phyloP scores from a whole-genome alignment of 2,113 vertebrate genomes.

The Ctenodactylus gundi region DNA sequence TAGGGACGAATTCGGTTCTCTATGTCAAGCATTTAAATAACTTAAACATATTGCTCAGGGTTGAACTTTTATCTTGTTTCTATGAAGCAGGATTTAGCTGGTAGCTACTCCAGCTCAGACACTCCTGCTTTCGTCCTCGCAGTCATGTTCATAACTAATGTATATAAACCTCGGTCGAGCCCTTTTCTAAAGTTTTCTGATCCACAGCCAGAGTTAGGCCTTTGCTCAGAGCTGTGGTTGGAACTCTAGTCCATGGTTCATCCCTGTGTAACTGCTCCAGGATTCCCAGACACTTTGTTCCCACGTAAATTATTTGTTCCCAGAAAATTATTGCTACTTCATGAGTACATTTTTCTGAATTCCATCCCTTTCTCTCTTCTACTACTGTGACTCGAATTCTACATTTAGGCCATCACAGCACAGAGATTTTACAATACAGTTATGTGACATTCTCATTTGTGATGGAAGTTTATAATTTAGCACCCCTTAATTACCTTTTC shows the following conservation, averaged over 20 bases:
- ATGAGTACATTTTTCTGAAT: no score
- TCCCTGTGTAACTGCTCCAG: neutral
- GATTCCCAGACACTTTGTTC: neutral
- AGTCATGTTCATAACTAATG: neutral
- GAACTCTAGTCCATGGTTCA: neutral
- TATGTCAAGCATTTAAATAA: neutral
- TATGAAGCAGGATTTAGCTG: neutral
- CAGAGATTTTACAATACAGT: neutral
- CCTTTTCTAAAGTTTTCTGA: neutral
- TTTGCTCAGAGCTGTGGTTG: neutral
- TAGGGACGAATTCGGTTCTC: neutral
- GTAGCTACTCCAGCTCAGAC: neutral
- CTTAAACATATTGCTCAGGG: neutral
- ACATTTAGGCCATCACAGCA: neutral
- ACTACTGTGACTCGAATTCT: neutral
- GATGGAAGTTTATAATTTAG: neutral
- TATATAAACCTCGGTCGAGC: neutral
- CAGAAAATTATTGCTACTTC: no score
- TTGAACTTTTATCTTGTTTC: neutral
- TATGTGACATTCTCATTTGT: neutral
- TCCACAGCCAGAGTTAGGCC: neutral
- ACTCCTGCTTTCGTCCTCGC: neutral
- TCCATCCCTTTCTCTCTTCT: no score
- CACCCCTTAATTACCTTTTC: neutral
- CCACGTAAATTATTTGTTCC: neutral